Percentiles rank a stretch among this genome's conserved stretches.
Conservation (phyloP, 1,140 invertebrate genomes). For the Drosophila rufa region DNA sequence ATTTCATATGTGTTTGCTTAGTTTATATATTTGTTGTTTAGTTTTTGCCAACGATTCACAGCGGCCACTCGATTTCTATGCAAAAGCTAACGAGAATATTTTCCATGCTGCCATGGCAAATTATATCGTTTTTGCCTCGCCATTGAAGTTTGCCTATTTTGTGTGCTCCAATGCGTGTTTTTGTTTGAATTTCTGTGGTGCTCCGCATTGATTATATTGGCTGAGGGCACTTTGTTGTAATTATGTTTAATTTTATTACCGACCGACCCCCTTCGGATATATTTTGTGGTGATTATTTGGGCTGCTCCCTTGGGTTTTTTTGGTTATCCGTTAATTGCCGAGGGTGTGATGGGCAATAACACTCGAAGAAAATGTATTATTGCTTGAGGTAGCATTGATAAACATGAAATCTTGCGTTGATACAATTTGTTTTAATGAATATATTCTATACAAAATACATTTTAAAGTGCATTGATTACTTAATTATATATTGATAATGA, state of each 20-base stretch:
- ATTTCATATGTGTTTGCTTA: conserved; percentile 35
- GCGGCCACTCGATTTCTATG: conserved; percentile 42
- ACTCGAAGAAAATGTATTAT: conserved; percentile 6
- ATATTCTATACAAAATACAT: too few relatives aligned
- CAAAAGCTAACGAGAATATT: conserved; percentile 62
- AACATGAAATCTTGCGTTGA: neutral
- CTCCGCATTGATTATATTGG: conserved; percentile 50
- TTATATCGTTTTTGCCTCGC: conserved; percentile 62
- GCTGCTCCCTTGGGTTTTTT: conserved; percentile 30
- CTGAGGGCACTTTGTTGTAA: conserved; percentile 62
- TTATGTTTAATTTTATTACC: conserved; percentile 81
- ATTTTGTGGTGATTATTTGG: conserved; percentile 48
- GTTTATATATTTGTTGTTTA: conserved; percentile 60
- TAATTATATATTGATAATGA: too few relatives aligned
- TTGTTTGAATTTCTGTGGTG: conserved; percentile 17
- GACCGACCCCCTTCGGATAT: conserved; percentile 10
- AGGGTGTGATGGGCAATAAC: conserved; percentile 7
- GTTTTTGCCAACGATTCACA: conserved; percentile 75
- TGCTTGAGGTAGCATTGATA: neutral
- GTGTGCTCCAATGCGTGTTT: conserved; percentile 20
- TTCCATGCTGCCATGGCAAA: conserved; percentile 67
- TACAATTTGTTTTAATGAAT: neutral
- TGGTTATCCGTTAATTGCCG: conserved; percentile 38
- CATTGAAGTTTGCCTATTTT: conserved; percentile 22
- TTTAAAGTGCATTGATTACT: too few relatives aligned